Base-by-base conservation (phyloP, 2,888 invertebrate species). In the Physocephala rufipes region DNA sequence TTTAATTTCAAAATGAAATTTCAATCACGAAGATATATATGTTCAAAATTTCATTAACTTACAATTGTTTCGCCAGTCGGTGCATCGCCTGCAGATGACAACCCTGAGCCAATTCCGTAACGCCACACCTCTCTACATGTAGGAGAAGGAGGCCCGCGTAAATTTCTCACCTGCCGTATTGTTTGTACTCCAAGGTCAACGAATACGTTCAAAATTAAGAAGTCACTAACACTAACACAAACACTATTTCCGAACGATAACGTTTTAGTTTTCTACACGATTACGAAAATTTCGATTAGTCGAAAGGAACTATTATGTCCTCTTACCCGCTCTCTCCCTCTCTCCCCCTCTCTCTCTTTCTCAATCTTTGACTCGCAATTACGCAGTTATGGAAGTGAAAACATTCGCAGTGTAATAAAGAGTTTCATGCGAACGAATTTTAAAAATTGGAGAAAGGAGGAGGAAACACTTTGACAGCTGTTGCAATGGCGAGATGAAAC, bases 11-110 rank as follows among this genome's bases (percentile, higher is more conserved):
- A n/a, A n/a, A n/a, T n/a, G n/a, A n/a, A n/a, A n/a, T n/a, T n/a
- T n/a, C n/a, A n/a, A n/a, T n/a, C n/a, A n/a, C n/a, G n/a, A n/a
- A n/a, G n/a, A n/a, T n/a, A n/a, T n/a, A n/a, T n/a, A n/a, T n/a
- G n/a, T n/a, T n/a, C n/a, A n/a, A n/a, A n/a, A n/a, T n/a, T n/a
- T n/a, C n/a, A n/a, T n/a, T n/a, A n/a, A 85, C 86, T 86, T 76
- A 86, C 86, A 82, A 80, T 86, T 82, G 84, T 82, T 83, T 82
- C 84, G 80, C 82, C 82, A 83, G 82, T 79, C 86, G 86, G 85
- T 85, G 86, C 86, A 86, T 86, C 80, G 86, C 86, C 86, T 83
- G 85, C 82, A 82, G 82, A 80, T 84, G 82, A 82, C 85, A 85
- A 84, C 80, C 82, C 80, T 79, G 79, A 78, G 80, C 79, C 81